Percentiles rank a stretch among this genome's conserved stretches.
Conservation (phyloP, 2,888 invertebrate species). For the Eurytoma californica region DNA sequence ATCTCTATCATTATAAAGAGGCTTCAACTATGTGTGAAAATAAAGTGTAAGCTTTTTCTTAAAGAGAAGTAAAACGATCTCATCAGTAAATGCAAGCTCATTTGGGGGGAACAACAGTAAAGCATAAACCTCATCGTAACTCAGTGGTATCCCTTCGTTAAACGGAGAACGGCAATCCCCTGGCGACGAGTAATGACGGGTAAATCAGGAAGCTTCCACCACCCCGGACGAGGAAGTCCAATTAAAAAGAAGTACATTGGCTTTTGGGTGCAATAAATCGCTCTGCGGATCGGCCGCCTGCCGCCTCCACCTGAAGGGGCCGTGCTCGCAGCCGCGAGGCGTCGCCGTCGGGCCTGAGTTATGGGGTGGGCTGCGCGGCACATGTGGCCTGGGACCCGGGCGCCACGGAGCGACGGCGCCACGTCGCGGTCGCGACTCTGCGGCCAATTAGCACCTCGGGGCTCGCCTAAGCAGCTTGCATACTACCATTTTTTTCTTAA, state of each 20-base stretch:
- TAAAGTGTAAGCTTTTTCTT: not conserved
- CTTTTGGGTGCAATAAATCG: slow-evolving; percentile 20
- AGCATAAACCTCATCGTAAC: not conserved
- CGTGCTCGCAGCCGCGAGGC: not conserved
- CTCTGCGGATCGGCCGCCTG: not conserved
- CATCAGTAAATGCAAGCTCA: not conserved
- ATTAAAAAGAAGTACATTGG: slow-evolving; percentile 18
- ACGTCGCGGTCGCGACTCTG: slow-evolving; percentile 55
- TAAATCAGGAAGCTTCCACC: slow-evolving; percentile 22
- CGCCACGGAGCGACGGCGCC: slow-evolving; percentile 65
- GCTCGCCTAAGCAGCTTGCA: not conserved
- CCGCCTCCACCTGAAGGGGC: slow-evolving; percentile 1
- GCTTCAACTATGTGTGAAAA: too few species aligned
- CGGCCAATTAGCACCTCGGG: slow-evolving; percentile 70
- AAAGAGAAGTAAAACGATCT: not conserved
- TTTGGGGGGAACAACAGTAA: not conserved
- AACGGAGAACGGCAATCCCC: too few species aligned
- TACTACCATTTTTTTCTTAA: not conserved
- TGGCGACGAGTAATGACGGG: not conserved
- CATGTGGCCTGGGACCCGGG: slow-evolving; percentile 60
- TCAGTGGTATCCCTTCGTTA: too few species aligned
- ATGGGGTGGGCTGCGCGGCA: slow-evolving; percentile 58
- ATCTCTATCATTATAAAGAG: not conserved
- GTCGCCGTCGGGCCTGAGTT: slow-evolving; percentile 58
- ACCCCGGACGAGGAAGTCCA: slow-evolving; percentile 28